These are phyloP conservation scores for Pteropus rufus DNA, from an alignment of 2,797 vertebrate genomes.

Conservation along the genomic window DNA sequence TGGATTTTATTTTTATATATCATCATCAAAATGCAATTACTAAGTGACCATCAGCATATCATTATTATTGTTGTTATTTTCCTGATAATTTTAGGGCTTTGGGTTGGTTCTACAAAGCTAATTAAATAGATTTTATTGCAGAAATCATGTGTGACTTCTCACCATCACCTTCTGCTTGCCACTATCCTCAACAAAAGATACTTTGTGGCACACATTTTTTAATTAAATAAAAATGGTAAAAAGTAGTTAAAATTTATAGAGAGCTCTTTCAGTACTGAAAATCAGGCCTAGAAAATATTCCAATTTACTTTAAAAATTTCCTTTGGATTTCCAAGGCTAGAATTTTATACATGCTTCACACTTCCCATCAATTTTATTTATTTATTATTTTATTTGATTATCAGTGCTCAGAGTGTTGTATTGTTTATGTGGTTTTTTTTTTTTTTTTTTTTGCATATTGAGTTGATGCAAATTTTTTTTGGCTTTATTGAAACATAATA, in stretches of 20 bases:
- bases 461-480: no score
- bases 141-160: background rate
- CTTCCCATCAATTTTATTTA: background rate
- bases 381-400: background rate
- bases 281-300: background rate
- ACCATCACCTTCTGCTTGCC: background rate
- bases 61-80: background rate
- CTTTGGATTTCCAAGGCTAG: background rate
- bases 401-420: background rate
- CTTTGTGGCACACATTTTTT: background rate
- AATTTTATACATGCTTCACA: background rate
- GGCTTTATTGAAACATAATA: no score
- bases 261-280: background rate
- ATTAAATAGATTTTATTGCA: background rate
- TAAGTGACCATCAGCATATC: background rate
- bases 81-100: background rate
- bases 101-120: background rate
- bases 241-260: background rate
- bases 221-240: background rate
- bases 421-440: background rate
- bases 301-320: background rate
- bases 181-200: background rate
- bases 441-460: no score
- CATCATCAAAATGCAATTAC: background rate
- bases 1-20: constrained; percentile 40